phyloP scores from a whole-genome alignment of 1,140 invertebrate genomes.

The Calliopsis andreniformis region DNA sequence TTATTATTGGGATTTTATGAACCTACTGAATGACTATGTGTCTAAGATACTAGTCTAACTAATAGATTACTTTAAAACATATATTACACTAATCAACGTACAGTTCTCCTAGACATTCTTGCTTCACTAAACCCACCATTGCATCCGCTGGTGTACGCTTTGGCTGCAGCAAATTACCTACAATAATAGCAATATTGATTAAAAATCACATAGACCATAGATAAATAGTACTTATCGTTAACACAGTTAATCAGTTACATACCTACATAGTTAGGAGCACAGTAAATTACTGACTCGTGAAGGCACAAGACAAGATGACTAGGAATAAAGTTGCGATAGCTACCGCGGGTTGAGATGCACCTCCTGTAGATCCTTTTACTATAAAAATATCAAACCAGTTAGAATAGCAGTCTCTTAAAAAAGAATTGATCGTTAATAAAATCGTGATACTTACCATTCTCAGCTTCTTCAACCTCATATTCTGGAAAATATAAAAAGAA shows the following conservation, averaged over 20 bases:
- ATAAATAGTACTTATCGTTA: background rate
- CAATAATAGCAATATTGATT: background rate
- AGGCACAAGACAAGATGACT: conserved; percentile 71
- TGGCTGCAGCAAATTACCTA: conserved; percentile 79
- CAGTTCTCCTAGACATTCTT: conserved; percentile 61
- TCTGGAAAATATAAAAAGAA: conserved; percentile 26
- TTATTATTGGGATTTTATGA: background rate
- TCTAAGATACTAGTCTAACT: conserved; percentile 25
- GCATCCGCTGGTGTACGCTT: conserved; percentile 76
- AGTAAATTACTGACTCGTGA: conserved; percentile 72
- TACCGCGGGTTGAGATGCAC: conserved; percentile 47
- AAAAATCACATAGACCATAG: background rate
- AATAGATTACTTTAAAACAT: conserved; percentile 27
- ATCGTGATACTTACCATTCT: conserved; percentile 30
- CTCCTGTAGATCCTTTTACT: conserved; percentile 54
- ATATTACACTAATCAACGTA: conserved; percentile 32
- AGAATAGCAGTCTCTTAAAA: background rate
- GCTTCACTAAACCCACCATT: conserved; percentile 68
- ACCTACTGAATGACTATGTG: conserved; percentile 10
- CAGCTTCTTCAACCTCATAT: background rate
- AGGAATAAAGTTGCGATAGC: conserved; percentile 66
- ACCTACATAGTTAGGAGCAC: conserved; percentile 68
- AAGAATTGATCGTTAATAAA: too few species aligned
- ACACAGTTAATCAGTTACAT: conserved; percentile 19
- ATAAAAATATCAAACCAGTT: conserved; percentile 10